These are phyloP conservation scores for Thalpophila matura DNA, from an alignment of 2,888 invertebrate genomes.

Conservation along the genomic window DNA sequence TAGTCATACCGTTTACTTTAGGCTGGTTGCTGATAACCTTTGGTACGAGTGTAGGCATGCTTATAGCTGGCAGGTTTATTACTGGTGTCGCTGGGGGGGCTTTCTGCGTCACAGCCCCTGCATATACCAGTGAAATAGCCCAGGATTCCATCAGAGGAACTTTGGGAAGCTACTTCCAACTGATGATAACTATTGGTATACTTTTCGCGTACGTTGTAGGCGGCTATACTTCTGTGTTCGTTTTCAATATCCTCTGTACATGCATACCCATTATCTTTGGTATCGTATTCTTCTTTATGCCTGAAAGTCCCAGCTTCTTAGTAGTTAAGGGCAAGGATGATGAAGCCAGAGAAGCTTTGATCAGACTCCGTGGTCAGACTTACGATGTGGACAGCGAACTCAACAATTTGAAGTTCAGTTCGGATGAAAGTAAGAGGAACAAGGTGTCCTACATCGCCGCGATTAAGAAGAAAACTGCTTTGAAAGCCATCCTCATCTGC, in stretches of 20 bases:
- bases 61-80: conserved; percentile 93
- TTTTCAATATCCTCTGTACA: conserved; percentile 92
- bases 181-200: conserved; percentile 96
- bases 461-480: conserved; percentile 91
- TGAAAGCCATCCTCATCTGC: conserved; percentile 93
- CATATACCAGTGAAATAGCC: conserved; percentile 96
- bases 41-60: conserved; percentile 91
- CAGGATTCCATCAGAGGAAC: conserved; percentile 95
- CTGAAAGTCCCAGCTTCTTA: conserved; percentile 95
- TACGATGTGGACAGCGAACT: conserved; percentile 93
- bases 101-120: conserved; percentile 95
- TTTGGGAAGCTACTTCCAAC: conserved; percentile 96
- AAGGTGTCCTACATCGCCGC: conserved; percentile 90
- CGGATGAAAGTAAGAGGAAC: conserved; percentile 88
- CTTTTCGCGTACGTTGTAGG: conserved; percentile 94
- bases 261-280: conserved; percentile 93
- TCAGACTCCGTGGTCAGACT: conserved; percentile 93
- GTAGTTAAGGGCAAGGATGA: conserved; percentile 92
- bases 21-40: conserved; percentile 95
- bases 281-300: conserved; percentile 94
- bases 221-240: conserved; percentile 88
- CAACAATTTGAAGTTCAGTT: conserved; percentile 89
- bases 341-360: conserved; percentile 93
- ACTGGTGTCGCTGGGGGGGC: conserved; percentile 95
- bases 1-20: conserved; percentile 92